These are phyloP conservation scores for Trachelus stipa DNA, from an alignment of 2,888 invertebrate genomes.

Conservation along the genomic window DNA sequence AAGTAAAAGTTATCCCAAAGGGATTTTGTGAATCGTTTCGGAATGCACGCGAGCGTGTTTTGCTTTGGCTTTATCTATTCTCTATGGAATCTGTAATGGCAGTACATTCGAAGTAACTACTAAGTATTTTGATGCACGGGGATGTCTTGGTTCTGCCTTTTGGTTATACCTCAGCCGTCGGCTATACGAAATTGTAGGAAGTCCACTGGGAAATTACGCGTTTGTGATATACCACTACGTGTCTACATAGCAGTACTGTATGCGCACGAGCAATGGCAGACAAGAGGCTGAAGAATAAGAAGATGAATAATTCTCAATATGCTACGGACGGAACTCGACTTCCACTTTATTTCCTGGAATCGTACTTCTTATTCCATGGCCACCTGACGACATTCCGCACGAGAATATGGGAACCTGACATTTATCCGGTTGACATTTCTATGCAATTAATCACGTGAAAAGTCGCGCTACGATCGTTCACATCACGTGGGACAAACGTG, in stretches of 20 bases:
- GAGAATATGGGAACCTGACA: neutral
- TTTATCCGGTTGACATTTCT: neutral
- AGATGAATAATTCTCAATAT: neutral
- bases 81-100: neutral
- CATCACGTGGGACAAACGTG: neutral
- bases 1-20: neutral
- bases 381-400: neutral
- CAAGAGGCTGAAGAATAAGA: neutral
- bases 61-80: neutral
- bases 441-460: neutral
- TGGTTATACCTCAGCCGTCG: neutral
- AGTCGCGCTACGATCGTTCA: neutral
- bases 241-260: neutral
- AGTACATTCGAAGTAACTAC: neutral
- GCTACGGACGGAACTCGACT: neutral
- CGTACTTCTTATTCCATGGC: neutral
- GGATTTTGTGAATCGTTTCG: neutral
- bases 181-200: constrained; percentile 33
- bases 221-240: constrained; percentile 20
- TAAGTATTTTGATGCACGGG: neutral
- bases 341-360: neutral
- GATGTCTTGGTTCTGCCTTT: neutral
- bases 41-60: neutral
- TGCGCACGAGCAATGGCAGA: neutral
- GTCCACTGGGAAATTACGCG: constrained; percentile 55